Evolutionary conservation across 2,797 vertebrate species (phyloP).

Genomic region (Propithecus deckenii): DNA sequence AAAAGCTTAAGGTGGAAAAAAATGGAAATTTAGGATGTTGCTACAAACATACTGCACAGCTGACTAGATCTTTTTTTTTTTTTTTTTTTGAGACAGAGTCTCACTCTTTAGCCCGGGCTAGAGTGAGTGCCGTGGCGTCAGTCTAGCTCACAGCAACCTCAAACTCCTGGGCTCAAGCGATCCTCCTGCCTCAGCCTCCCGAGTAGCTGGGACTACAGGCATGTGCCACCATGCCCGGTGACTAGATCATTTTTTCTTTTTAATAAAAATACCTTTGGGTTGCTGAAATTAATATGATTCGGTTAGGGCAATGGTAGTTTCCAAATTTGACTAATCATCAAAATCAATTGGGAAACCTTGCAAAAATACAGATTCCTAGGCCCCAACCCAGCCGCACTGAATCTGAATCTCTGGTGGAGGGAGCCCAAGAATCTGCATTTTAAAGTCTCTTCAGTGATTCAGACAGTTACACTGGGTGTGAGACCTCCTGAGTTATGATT

Average conservation of each 20-base stretch:
- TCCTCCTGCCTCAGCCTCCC: too few relatives aligned
- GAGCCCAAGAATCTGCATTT: not conserved
- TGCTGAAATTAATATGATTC: not conserved
- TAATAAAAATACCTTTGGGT: not conserved
- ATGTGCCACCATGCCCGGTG: too few relatives aligned
- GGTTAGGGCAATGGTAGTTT: not conserved
- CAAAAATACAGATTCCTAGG: not conserved
- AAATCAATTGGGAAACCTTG: not conserved
- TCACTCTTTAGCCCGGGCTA: too few relatives aligned
- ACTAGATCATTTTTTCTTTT: not conserved
- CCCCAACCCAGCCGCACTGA: not conserved
- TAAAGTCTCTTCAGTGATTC: not conserved
- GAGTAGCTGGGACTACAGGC: too few relatives aligned
- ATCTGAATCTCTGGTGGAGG: not conserved
- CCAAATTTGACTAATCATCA: not conserved
- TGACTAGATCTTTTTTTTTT: not conserved
- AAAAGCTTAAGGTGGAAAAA: not conserved
- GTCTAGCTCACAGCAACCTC: too few relatives aligned
- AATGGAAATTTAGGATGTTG: not conserved
- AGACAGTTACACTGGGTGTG: not conserved
- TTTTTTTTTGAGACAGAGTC: too few relatives aligned
- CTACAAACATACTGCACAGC: not conserved
- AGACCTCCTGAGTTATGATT: not conserved
- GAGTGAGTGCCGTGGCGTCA: too few relatives aligned
- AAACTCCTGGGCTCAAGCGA: too few relatives aligned